A percentile compares a stretch with the other conserved stretches of the same genome.
Evolutionary conservation across 2,888 invertebrate genomes (phyloP).

Genomic region (Drosophila ezoana): DNA sequence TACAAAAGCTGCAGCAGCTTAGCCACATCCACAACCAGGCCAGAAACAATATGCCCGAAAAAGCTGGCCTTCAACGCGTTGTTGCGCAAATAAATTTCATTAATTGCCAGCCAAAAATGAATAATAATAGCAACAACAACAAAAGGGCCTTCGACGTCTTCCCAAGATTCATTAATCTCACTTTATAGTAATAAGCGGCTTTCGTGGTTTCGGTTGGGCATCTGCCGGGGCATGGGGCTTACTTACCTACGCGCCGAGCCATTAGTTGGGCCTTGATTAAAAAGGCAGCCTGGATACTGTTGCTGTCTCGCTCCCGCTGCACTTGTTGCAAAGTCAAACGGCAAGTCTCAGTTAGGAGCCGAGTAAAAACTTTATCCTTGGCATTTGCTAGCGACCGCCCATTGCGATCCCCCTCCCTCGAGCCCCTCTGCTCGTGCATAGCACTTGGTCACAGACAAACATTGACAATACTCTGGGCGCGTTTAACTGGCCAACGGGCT

Average conservation of each 20-base stretch:
- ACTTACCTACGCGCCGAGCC: slow-evolving; percentile 50
- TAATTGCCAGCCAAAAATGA: slow-evolving; percentile 74
- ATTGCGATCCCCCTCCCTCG: slow-evolving; percentile 14
- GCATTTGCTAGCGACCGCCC: slow-evolving; percentile 41
- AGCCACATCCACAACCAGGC: slow-evolving; percentile 12
- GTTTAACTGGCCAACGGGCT: slow-evolving; percentile 75
- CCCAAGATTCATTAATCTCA: slow-evolving; percentile 79
- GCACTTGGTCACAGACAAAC: slow-evolving; percentile 58
- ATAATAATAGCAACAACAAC: slow-evolving; percentile 21
- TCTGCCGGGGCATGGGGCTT: slow-evolving; percentile 15
- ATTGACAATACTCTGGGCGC: slow-evolving; percentile 76
- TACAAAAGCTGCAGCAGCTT: slow-evolving; percentile 34
- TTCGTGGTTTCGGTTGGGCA: slow-evolving; percentile 68
- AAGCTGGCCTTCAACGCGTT: slow-evolving; percentile 31
- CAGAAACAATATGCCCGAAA: slow-evolving; percentile 60
- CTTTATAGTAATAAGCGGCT: slow-evolving; percentile 82
- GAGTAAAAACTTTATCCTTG: slow-evolving; percentile 70
- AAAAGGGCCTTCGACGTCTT: slow-evolving; percentile 19
- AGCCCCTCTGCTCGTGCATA: not conserved
- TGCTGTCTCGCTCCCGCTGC: slow-evolving; percentile 28
- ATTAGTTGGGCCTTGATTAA: slow-evolving; percentile 77
- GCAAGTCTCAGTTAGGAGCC: slow-evolving; percentile 49
- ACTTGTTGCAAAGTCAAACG: slow-evolving; percentile 78
- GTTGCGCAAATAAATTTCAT: slow-evolving; percentile 73
- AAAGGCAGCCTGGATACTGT: slow-evolving; percentile 58